Percentiles rank a stretch among this genome's conserved stretches.
Conservation (phyloP, 2,113 vertebrate genomes). For the Ailurus styani region DNA sequence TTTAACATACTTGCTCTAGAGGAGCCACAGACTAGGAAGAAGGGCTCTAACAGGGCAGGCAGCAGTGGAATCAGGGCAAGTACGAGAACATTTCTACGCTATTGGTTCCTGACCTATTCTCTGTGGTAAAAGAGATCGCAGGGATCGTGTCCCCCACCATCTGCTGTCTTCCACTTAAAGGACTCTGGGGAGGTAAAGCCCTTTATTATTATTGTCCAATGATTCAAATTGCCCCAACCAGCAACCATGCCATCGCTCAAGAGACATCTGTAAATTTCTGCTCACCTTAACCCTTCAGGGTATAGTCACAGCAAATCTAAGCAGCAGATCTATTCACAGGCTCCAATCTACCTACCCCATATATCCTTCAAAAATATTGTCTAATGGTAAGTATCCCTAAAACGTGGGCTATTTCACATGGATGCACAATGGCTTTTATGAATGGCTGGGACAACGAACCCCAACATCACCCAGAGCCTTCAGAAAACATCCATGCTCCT, state of each 20-base stretch:
- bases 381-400: neutral
- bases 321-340: neutral
- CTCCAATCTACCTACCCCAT: neutral
- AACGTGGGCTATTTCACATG: neutral
- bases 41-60: neutral
- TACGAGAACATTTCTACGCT: neutral
- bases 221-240: neutral
- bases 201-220: neutral
- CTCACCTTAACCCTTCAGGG: neutral
- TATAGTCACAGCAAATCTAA: neutral
- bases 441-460: neutral
- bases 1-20: neutral
- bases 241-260: neutral
- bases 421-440: neutral
- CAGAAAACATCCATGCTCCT: neutral
- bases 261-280: neutral
- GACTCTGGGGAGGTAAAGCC: neutral
- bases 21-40: neutral
- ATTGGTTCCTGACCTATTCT: neutral
- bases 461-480: neutral
- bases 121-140: neutral
- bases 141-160: neutral
- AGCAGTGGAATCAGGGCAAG: neutral
- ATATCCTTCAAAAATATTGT: neutral
- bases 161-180: neutral